Evolutionary conservation across 2,888 invertebrate genomes (phyloP).

Genomic region (Cosmorhoe ocellata): DNA sequence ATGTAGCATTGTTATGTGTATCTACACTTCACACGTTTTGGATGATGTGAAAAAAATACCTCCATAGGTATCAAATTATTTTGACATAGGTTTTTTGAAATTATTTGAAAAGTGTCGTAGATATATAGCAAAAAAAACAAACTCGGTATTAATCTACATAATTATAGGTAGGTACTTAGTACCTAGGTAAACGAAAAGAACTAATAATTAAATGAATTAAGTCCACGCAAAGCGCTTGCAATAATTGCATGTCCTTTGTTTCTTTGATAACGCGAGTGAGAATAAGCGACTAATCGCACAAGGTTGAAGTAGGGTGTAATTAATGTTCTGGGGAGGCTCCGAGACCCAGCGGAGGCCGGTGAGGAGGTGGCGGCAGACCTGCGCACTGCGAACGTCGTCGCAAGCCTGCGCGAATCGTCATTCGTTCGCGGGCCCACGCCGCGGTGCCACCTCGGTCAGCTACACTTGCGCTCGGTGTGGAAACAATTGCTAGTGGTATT

Average conservation of each 20-base stretch:
- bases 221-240: slow-evolving; percentile 28
- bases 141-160: no score
- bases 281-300: slow-evolving; percentile 42
- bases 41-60: no score
- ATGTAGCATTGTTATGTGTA: no score
- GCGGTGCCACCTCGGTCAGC: slow-evolving; percentile 56
- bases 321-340: slow-evolving; percentile 59
- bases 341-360: slow-evolving; percentile 33
- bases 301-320: slow-evolving; percentile 59
- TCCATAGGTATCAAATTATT: no score
- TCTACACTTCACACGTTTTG: no score
- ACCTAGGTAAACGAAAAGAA: neutral
- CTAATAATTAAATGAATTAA: neutral
- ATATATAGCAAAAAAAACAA: no score
- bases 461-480: slow-evolving; percentile 32
- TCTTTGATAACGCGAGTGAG: slow-evolving; percentile 31
- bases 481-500: slow-evolving; percentile 25
- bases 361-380: slow-evolving; percentile 46
- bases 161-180: no score
- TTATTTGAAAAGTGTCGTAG: no score
- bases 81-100: no score
- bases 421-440: slow-evolving; percentile 70
- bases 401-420: slow-evolving; percentile 68
- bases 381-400: slow-evolving; percentile 62
- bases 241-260: slow-evolving; percentile 44